Base-by-base conservation (phyloP, 2,113 vertebrate genomes). In the Solea senegalensis region DNA sequence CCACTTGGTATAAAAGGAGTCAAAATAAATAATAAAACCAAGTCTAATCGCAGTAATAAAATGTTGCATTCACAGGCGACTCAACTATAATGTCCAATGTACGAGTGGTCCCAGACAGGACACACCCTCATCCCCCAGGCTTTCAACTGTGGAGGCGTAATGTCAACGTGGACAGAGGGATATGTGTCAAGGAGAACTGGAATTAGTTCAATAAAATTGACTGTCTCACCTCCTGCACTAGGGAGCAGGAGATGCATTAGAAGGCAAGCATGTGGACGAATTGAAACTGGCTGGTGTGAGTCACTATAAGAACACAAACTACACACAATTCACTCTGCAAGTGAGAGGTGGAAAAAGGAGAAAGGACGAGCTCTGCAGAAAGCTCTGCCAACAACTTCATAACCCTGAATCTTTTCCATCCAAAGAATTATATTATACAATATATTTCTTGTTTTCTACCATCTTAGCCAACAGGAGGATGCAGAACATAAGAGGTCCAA, bases 401-500 rank as follows among this genome's bases (percentile, higher is more conserved):
- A 2, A 34, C 34, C 1, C 34, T 34, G 34, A 34, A 8, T 2
- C 15, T 8, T 15, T n/a, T 7, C 15, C 5, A 15, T 49, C 44
- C 0, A 4, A 7, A 51, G 8, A 34, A 40, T 12, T 15, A 27
- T 41, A 34, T 4, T 6, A 34, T 13, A 3, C 9, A 21, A 15
- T 2, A 8, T 50, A 15, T 28, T 13, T 43, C 48, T 48, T 60
- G 15, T 51, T 65, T 16, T 70, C 7, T 5, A 12, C 7, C 43
- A 39, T 61, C 9, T 46, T 9, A 45, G 4, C 12, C 5, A 9
- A 13, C 39, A 0, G 1, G 52, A 67, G 41, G 14, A 39, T n/a
- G 11, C 10, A 14, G 2, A 73, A 69, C 45, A 41, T 13, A 80
- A 41, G 52, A 65, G 54, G 49, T 10, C 59, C 8, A 0, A 62